These are phyloP conservation scores for Motacilla tschutschensis DNA, from an alignment of 2,113 vertebrate genomes.

Conservation along the genomic window DNA sequence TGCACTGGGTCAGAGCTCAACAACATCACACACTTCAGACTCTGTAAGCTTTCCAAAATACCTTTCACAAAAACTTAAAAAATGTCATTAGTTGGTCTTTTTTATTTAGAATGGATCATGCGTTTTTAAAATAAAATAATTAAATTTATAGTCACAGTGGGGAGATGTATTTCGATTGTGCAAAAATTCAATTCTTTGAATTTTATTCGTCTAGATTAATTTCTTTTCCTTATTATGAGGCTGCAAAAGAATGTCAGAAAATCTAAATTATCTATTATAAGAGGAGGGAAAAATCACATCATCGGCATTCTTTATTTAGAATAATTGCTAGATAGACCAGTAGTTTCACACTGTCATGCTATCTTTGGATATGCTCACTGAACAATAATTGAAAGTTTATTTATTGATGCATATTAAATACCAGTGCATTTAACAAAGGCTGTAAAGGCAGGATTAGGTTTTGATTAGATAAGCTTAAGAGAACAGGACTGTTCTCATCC, in stretches of 20 bases:
- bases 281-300: conserved; percentile 32
- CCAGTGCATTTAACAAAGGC: conserved; percentile 52
- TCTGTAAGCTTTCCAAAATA: neutral
- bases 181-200: neutral
- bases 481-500: conserved; percentile 36
- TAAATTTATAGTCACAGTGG: neutral
- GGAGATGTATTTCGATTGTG: neutral
- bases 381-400: conserved; percentile 72
- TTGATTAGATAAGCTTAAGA: conserved; percentile 67
- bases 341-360: conserved; percentile 60
- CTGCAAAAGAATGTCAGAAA: conserved; percentile 51
- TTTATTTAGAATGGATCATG: neutral
- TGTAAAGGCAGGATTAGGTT: conserved; percentile 59
- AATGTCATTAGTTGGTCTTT: neutral
- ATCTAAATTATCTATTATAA: conserved; percentile 48
- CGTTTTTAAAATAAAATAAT: neutral
- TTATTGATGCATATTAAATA: conserved; percentile 73
- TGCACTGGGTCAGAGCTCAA: neutral
- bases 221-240: conserved; percentile 21
- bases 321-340: conserved; percentile 58
- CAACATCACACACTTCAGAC: neutral
- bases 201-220: conserved; percentile 6
- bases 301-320: conserved; percentile 65
- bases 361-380: conserved; percentile 59
- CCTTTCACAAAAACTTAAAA: neutral